Percentiles rank a stretch among this genome's conserved stretches.
These are phyloP conservation scores for Cynoglossus semilaevis DNA, from an alignment of 2,113 vertebrate species.

Conservation along the genomic window DNA sequence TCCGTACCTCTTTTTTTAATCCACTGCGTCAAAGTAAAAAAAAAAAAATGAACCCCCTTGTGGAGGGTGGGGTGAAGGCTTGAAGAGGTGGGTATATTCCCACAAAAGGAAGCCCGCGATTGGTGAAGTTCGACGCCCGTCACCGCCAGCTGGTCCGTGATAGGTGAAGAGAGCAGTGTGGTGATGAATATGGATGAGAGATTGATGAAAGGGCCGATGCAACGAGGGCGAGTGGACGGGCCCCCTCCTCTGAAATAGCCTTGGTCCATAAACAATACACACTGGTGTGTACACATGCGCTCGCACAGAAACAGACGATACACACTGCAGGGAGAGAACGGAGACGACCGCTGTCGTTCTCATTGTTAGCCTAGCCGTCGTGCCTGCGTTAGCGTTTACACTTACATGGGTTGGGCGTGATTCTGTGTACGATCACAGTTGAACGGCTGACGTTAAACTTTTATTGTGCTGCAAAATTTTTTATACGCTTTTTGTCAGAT, in stretches of 20 bases:
- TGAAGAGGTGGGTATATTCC: slow-evolving; percentile 52
- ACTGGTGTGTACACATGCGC: slow-evolving; percentile 28
- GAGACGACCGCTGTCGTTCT: slow-evolving; percentile 34
- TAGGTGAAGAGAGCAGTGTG: slow-evolving; percentile 58
- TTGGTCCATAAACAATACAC: slow-evolving; percentile 61
- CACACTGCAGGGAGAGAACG: slow-evolving; percentile 20
- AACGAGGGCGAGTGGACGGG: slow-evolving; percentile 39
- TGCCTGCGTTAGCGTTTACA: slow-evolving; percentile 29
- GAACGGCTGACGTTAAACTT: slow-evolving; percentile 23
- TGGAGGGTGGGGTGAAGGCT: slow-evolving; percentile 64
- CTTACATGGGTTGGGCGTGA: slow-evolving; percentile 11
- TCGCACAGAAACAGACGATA: slow-evolving; percentile 21
- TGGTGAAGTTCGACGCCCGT: slow-evolving; percentile 61
- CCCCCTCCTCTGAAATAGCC: slow-evolving; percentile 49
- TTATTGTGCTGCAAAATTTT: not conserved
- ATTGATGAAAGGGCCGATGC: slow-evolving; percentile 67
- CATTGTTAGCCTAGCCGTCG: slow-evolving; percentile 39
- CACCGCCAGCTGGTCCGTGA: slow-evolving; percentile 46
- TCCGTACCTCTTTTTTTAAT: slow-evolving; percentile 39
- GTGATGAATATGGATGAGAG: slow-evolving; percentile 77
- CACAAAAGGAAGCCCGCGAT: slow-evolving; percentile 54
- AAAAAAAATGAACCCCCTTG: slow-evolving; percentile 49
- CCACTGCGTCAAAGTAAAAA: slow-evolving; percentile 67
- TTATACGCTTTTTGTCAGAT: too few relatives aligned
- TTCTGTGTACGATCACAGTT: slow-evolving; percentile 8